Base-by-base conservation (phyloP, 1,140 invertebrate species). In the Polypedilum vanderplanki region DNA sequence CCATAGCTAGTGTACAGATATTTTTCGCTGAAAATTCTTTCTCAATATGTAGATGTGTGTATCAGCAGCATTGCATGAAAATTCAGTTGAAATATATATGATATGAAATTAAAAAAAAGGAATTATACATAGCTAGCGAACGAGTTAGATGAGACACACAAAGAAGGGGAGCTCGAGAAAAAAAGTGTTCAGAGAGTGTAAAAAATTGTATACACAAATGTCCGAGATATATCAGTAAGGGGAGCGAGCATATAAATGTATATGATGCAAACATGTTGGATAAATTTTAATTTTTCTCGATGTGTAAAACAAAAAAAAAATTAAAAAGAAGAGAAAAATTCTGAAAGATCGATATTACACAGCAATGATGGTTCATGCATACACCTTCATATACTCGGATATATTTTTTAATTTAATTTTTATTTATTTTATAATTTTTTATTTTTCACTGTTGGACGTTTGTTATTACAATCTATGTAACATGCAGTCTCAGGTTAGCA, bases 351-450 rank as follows among this genome's bases (percentile, higher is more conserved):
- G 46, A 57, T 57, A 57, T 57, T 57, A 57, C 46, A 57, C 5
- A 33, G 24, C 24, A 33, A 33, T 33, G 24, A 57, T 12, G 12
- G 4, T 57, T 57, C 46, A 57, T 57, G 15, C n/a, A 57, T 57
- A n/a, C 46, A 12, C 12, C 9, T 57, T 33, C 24, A 33, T 33
- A 33, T 33, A n/a, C 46, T 57, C n/a, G 46, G 46, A 57, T n/a
- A 57, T 57, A 57, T 57, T 57, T 57, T 57, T 57, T 57, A 57
- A 57, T 57, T 57, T 57, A 57, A 57, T 57, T 57, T 57, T 57
- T 57, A 57, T 57, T 57, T 57, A 57, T 57, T 57, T 57, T 57
- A 57, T 57, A 57, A 57, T 57, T 57, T 57, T 57, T 57, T 57
- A 57, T 57, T 46, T 46, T 57, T 57, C 46, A 57, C 46, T 57